Percentiles rank a stretch among this genome's conserved stretches.
phyloP scores from a whole-genome alignment of 2,888 invertebrate species.

The Drosophila atripex region DNA sequence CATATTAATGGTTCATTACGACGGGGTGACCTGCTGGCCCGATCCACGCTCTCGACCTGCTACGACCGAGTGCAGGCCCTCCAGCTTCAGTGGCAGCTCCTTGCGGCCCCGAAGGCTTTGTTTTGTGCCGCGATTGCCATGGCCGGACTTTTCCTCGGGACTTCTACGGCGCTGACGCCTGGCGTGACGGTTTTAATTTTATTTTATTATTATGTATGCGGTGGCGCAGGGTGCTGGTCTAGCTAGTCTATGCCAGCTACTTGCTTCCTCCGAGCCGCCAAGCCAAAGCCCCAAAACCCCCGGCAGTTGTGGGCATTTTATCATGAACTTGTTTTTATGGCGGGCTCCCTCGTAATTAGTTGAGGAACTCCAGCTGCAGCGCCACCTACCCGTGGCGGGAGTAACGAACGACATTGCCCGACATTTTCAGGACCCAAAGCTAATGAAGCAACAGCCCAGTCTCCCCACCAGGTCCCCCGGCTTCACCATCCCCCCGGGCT shows the following conservation, averaged over 20 bases:
- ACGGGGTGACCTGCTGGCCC: slow-evolving; percentile 66
- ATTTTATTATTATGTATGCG: slow-evolving; percentile 69
- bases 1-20: slow-evolving; percentile 78
- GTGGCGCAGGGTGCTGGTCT: slow-evolving; percentile 62
- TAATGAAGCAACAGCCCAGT: slow-evolving; percentile 62
- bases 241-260: slow-evolving; percentile 51
- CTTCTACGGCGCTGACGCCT: slow-evolving; percentile 75
- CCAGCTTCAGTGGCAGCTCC: slow-evolving; percentile 51
- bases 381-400: slow-evolving; percentile 67
- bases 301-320: slow-evolving; percentile 36
- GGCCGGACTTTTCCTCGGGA: slow-evolving; percentile 16
- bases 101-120: slow-evolving; percentile 63
- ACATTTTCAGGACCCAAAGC: slow-evolving; percentile 68
- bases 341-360: slow-evolving; percentile 64
- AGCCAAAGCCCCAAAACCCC: background rate
- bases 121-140: slow-evolving; percentile 65
- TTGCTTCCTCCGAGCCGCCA: background rate
- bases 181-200: slow-evolving; percentile 82
- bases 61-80: slow-evolving; percentile 22
- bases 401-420: slow-evolving; percentile 83
- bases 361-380: slow-evolving; percentile 62
- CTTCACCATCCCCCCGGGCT: slow-evolving; percentile 54
- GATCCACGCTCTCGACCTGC: slow-evolving; percentile 33
- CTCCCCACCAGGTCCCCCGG: background rate
- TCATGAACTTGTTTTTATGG: slow-evolving; percentile 54